These are phyloP conservation scores for Oryzias sinensis DNA, from an alignment of 2,797 vertebrate species.

Conservation along the genomic window DNA sequence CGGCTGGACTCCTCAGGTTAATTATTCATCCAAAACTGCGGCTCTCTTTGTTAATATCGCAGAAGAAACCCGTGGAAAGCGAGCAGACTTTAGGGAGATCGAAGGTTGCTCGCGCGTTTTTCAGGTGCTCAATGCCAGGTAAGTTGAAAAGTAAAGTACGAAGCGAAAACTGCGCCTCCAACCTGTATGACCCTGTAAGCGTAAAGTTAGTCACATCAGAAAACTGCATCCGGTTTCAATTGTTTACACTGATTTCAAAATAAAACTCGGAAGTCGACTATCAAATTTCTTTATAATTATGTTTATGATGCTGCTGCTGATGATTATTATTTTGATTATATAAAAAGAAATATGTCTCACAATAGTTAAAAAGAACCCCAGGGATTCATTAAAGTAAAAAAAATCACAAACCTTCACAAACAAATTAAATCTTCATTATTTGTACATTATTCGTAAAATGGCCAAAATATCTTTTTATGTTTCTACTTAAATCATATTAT, in stretches of 20 bases:
- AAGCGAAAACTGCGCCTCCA: conserved; percentile 26
- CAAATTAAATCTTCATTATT: too few species aligned
- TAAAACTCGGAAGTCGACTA: too few species aligned
- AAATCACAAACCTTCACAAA: too few species aligned
- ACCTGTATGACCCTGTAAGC: conserved; percentile 1
- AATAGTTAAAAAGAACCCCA: too few species aligned
- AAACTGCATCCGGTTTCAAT: neutral
- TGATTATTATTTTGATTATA: too few species aligned
- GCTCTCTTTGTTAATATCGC: neutral
- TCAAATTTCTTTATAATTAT: too few species aligned
- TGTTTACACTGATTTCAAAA: neutral
- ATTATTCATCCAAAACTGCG: conserved; percentile 33
- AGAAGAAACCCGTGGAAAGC: neutral
- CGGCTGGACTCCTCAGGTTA: conserved; percentile 27
- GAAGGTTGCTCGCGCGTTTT: neutral
- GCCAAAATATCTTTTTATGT: too few species aligned
- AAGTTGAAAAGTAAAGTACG: conserved; percentile 13
- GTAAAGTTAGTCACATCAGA: conserved; percentile 21
- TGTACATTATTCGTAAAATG: too few species aligned
- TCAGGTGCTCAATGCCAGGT: conserved; percentile 41
- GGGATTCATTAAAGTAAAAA: too few species aligned
- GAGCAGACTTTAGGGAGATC: neutral
- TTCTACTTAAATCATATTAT: too few species aligned
- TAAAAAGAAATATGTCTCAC: too few species aligned
- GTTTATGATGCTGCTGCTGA: too few species aligned